Evolutionary conservation across 2,888 invertebrate species (phyloP).

Genomic region (Lithophane leautieri): DNA sequence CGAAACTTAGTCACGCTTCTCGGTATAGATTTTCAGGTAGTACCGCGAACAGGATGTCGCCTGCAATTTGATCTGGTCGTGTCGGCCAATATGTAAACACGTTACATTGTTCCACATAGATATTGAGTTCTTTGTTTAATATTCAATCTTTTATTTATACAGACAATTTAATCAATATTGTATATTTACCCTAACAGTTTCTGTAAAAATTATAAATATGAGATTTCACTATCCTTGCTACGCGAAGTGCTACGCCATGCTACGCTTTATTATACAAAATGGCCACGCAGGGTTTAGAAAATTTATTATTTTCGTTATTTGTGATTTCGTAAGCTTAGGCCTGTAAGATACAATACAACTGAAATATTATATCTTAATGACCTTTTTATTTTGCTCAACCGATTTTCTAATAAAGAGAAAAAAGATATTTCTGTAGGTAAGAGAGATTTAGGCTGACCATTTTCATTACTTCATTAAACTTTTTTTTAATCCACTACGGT

Average conservation of each 20-base stretch:
- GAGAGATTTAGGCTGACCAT: background rate
- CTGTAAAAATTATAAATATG: background rate
- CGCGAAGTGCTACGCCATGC: slow-evolving; percentile 6
- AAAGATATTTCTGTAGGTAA: background rate
- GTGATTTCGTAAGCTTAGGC: background rate
- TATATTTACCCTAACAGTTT: background rate
- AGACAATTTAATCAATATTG: background rate
- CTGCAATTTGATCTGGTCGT: slow-evolving; percentile 68
- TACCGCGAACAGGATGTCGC: slow-evolving; percentile 71
- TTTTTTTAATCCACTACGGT: too few relatives aligned
- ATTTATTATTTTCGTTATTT: background rate
- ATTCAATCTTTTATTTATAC: background rate
- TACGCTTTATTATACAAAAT: slow-evolving; percentile 4
- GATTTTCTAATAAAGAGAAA: background rate
- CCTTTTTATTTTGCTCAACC: background rate
- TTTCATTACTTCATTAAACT: background rate
- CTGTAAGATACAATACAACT: background rate
- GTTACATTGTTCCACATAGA: slow-evolving; percentile 66
- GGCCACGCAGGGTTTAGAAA: background rate
- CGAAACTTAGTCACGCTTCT: slow-evolving; percentile 61
- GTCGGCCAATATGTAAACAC: slow-evolving; percentile 59
- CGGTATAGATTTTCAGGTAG: slow-evolving; percentile 65
- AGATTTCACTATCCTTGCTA: slow-evolving; percentile 15
- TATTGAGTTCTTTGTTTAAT: slow-evolving; percentile 37
- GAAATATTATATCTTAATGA: background rate